These are phyloP conservation scores for Chaetura pelagica DNA, from an alignment of 2,113 vertebrate genomes.

Conservation along the genomic window DNA sequence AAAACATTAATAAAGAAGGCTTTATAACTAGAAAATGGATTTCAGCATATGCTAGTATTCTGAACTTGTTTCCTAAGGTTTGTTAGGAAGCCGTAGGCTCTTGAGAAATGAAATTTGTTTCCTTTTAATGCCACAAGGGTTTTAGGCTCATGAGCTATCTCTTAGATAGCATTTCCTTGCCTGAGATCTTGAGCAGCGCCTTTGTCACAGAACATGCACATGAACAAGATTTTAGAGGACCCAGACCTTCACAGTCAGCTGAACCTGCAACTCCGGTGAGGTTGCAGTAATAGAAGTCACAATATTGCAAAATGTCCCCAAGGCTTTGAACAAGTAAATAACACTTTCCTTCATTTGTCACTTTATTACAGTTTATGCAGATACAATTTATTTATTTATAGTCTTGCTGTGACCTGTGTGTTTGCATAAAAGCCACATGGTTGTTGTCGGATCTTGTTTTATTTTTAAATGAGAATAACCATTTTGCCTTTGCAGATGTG, in stretches of 20 bases:
- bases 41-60: background rate
- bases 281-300: background rate
- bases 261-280: background rate
- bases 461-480: background rate
- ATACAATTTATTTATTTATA: background rate
- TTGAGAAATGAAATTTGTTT: background rate
- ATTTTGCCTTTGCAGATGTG: background rate
- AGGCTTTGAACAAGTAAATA: background rate
- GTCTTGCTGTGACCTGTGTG: background rate
- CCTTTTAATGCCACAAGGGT: background rate
- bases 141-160: background rate
- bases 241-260: background rate
- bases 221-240: background rate
- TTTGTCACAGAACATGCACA: fast-evolving
- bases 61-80: background rate
- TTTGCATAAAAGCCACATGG: background rate
- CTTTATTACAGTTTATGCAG: background rate
- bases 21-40: slow-evolving; percentile 3
- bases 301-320: background rate
- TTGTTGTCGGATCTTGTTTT: background rate
- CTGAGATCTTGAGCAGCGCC: background rate
- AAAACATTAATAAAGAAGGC: slow-evolving; percentile 2
- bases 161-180: background rate
- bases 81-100: background rate
- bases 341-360: background rate